Evolutionary conservation across 2,888 invertebrate genomes (phyloP), one percentile per base, ranked within the genome.

Genomic region (Eudemis profundana): DNA sequence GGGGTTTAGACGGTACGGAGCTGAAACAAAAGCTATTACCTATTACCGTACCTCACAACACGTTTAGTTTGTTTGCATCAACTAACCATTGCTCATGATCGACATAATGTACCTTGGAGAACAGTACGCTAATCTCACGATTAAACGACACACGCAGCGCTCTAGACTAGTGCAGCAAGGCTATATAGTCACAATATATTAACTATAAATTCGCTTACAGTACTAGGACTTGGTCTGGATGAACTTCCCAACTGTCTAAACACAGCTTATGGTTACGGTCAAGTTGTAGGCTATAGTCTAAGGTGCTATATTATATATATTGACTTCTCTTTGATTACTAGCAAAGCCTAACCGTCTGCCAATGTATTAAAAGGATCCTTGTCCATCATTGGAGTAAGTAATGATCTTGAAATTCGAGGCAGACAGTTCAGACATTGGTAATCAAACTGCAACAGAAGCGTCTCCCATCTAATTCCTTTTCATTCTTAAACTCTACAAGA

Each of bases 1-100:
- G 93, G 91, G 93, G 91, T 94, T 94, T 95, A 93, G 96, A 97
- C 95, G 97, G 96, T 97, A 97, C 95, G 96, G 89, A 88, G 81
- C 81, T 91, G 89, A 82, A 85, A 82, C 78, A 77, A 83, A 79
- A 87, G 77, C 84, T 83, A 84, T 82, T 79, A 78, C 82, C 82
- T 83, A 83, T 81, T 86, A 83, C 86, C 86, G 87, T 90, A 88
- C 86, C 85, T 85, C 83, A 87, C 88, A 79, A 87, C 87, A 86
- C 84, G 79, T 86, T 84, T 87, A 87, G 83, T 90, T 89, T 90
- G 85, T 86, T 89, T 89, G 90, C 90, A 87, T 88, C 83, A 84
- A 92, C 90, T 92, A 92, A 92, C 90, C 86, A 86, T 82, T 80
- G 89, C 89, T 88, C 86, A 85, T 86, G 78, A 79, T 72, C 76